Base-by-base conservation (phyloP, 1,140 invertebrate species). In the Agrilus planipennis region DNA sequence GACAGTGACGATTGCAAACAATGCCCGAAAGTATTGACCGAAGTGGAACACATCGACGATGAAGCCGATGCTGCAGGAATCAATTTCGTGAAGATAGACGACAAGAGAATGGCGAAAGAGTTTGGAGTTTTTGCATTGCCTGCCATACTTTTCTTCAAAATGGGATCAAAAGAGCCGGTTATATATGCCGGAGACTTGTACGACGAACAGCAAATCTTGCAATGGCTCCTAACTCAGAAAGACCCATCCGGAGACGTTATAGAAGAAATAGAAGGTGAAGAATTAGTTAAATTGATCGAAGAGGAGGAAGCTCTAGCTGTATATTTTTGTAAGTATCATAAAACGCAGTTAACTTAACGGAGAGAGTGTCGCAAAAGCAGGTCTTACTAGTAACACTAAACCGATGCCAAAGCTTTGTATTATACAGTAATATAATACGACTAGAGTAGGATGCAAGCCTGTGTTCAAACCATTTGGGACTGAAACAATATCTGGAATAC, bases 1-100 rank as follows among this genome's bases (percentile, higher is more conserved):
- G 87, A 90, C 68, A 89, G 84, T 69, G 84, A 84, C 69, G 87
- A 90, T 63, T 93, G 89, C 67, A 91, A 93, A 65, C 88, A 91
- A 60, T 94, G 90, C 62, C 79, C 81, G 38, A 76, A 82, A 61
- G 89, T 93, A 4, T 65, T 94, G 44, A 68, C 75, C 5, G 87
- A 92, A 60, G 82, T 94, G 37, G 89, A 94, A 57, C 85, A 91
- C 54, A 92, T 94, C 46, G 89, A 94, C 53, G 89, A 93, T 53
- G 87, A 91, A 49, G 87, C 87, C 1, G 89, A 91, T 59, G 73
- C 77, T n/a, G 87, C 85, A 25, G 89, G 88, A 25, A 92, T 93
- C 36, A 87, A 92, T 54, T 93, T 93, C 53, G 86, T 94, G 0
- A 90, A 91, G 63, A 83, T 93, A 46, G 84, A 90, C 46, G 89